These are phyloP conservation scores for Ochropleura plecta DNA, from an alignment of 2,888 invertebrate species.

Conservation along the genomic window DNA sequence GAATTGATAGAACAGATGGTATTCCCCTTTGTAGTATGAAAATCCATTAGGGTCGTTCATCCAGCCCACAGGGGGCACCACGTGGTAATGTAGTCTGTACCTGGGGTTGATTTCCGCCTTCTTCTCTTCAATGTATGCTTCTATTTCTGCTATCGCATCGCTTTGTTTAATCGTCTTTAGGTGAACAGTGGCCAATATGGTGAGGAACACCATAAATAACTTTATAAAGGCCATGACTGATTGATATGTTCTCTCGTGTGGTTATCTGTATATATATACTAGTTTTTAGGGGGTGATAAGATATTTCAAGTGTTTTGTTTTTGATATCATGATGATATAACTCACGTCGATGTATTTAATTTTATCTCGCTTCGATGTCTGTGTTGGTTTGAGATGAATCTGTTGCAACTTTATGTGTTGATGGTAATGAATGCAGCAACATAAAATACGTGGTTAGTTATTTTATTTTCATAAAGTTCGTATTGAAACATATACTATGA, in stretches of 20 bases:
- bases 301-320: constrained; percentile 61
- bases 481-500: neutral
- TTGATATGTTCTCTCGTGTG: constrained; percentile 29
- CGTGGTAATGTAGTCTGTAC: constrained; percentile 83
- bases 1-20: constrained; percentile 89
- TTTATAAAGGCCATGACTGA: constrained; percentile 51
- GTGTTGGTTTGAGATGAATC: constrained; percentile 19
- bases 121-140: constrained; percentile 80
- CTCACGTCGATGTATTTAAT: constrained; percentile 5
- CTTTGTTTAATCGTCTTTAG: constrained; percentile 66
- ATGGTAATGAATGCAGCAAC: neutral
- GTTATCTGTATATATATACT: constrained; percentile 57
- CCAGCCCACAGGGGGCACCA: constrained; percentile 88
- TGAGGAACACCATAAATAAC: constrained; percentile 60
- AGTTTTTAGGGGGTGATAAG: constrained; percentile 49
- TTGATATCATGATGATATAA: constrained; percentile 25
- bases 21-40: constrained; percentile 86
- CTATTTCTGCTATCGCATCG: constrained; percentile 67
- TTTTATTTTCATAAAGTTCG: neutral
- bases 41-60: constrained; percentile 91
- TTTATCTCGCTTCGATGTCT: constrained; percentile 2
- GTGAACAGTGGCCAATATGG: constrained; percentile 65
- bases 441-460: neutral
- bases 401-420: constrained; percentile 18
- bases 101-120: constrained; percentile 79